These are phyloP conservation scores for Myathropa florea DNA, from an alignment of 2,888 invertebrate species.

Conservation along the genomic window DNA sequence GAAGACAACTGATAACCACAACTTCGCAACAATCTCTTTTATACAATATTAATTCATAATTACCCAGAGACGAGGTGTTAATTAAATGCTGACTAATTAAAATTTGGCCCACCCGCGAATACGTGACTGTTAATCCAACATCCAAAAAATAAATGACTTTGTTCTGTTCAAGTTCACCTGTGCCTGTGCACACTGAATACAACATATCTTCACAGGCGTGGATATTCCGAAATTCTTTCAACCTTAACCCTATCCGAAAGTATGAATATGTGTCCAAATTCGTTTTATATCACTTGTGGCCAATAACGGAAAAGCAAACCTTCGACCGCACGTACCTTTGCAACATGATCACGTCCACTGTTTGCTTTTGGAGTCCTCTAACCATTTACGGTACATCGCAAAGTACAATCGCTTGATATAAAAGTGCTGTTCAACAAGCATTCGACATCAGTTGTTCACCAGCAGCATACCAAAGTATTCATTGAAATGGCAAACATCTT, in stretches of 20 bases:
- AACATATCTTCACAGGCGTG: neutral
- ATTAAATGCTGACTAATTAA: neutral
- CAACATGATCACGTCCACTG: constrained; percentile 45
- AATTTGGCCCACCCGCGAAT: neutral
- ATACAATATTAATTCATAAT: neutral
- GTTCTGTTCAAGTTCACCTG: neutral
- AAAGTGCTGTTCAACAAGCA: constrained; percentile 45
- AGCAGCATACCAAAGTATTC: constrained; percentile 13
- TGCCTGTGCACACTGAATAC: too few relatives aligned
- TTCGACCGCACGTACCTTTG: constrained; percentile 18
- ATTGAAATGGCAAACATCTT: constrained; percentile 51
- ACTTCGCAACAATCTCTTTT: constrained; percentile 13
- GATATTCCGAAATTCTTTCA: constrained; percentile 32
- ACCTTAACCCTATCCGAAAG: constrained; percentile 48
- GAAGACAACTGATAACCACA: constrained; percentile 40
- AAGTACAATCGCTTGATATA: constrained; percentile 45
- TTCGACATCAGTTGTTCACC: constrained; percentile 49
- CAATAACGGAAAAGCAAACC: constrained; percentile 29
- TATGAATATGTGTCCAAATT: neutral
- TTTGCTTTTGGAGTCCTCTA: constrained; percentile 32
- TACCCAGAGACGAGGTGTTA: neutral
- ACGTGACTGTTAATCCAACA: constrained; percentile 20
- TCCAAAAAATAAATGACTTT: too few relatives aligned
- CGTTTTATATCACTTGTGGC: constrained; percentile 19
- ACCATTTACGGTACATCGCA: constrained; percentile 36